Base-by-base conservation (phyloP, 1,140 invertebrate species). In the Pseudomyrmex flavicornis region DNA sequence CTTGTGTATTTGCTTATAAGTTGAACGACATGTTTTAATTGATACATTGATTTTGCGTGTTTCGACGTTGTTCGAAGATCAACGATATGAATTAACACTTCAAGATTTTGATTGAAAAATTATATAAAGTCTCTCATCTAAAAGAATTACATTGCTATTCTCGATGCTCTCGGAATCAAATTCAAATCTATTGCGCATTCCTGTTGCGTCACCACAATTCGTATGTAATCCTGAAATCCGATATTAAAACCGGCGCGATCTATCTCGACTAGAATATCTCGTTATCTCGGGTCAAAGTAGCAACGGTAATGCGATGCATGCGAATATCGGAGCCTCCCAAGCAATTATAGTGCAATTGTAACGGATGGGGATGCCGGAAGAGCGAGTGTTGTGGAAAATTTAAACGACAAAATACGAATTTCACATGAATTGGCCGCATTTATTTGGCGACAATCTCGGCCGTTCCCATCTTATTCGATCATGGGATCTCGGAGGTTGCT, bases 181-280 rank as follows among this genome's bases (percentile, higher is more conserved):
- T 72, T 72, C 44, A 59, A 72, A 70, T 80, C 44, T 80, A 80
- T 80, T 68, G 56, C 59, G 54, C 54, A 72, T 80, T 59, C 56
- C n/a, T 44, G 68, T 54, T 54, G 68, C 50, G 54, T 61, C 20
- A 22, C 76, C 54, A 20, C 76, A 80, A 80, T 72, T 72, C 46
- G 76, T 70, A 80, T 10, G 61, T 80, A 80, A 80, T 80, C 76
- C 76, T 50, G 76, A 80, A 80, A 80, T 80, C 76, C 76, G 54
- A 80, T 80, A 80, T 80, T 80, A 80, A 80, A 80, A 80, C 76
- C 54, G 72, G 66, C 26, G 26, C 66, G 44, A 80, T 80, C 76
- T 80, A 80, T 80, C 76, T 72, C 66, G 66, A 26, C 54, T 48
- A n/a, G 76, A 70, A 46, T 80, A 80, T 72, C 76, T 80, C 76